A percentile compares a stretch with the other conserved stretches of the same genome.
phyloP scores from a whole-genome alignment of 1,140 invertebrate genomes.

The Lucilia cuprina region DNA sequence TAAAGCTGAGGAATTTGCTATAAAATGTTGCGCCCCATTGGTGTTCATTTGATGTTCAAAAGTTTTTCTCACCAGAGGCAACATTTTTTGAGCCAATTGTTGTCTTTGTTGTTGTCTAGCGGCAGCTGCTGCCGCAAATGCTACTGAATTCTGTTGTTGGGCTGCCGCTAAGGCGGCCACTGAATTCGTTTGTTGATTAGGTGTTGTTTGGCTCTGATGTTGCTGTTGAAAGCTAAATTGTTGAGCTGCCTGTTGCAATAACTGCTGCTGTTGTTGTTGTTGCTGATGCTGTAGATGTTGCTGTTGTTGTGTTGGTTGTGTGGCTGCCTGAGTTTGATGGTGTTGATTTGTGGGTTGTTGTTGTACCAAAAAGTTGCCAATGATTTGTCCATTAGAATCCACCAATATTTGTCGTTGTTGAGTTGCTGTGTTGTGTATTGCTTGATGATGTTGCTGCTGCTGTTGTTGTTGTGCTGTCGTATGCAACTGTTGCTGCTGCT shows the following conservation, averaged over 20 bases:
- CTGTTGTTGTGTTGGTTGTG: constrained; percentile 29
- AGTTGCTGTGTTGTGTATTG: constrained; percentile 41
- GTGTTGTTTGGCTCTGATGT: constrained; percentile 50
- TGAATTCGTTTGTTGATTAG: constrained; percentile 38
- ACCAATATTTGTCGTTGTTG: constrained; percentile 54
- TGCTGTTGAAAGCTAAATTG: constrained; percentile 45
- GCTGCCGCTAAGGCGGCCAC: constrained; percentile 45
- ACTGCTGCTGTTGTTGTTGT: constrained; percentile 36
- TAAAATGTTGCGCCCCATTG: constrained; percentile 51
- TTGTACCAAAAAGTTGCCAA: constrained; percentile 59
- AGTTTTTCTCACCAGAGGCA: constrained; percentile 38
- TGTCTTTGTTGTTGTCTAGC: constrained; percentile 52
- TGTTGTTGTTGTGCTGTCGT: constrained; percentile 43
- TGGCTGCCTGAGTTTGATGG: background rate
- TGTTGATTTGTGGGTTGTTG: constrained; percentile 41
- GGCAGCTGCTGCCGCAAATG: constrained; percentile 40
- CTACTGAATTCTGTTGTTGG: constrained; percentile 42
- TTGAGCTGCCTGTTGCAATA: constrained; percentile 46
- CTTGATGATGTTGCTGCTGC: constrained; percentile 43
- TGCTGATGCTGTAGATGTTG: constrained; percentile 35
- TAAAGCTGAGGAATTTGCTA: constrained; percentile 41
- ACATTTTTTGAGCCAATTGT: constrained; percentile 40
- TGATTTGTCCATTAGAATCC: constrained; percentile 59
- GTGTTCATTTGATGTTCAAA: constrained; percentile 39
- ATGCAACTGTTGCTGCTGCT: constrained; percentile 35